Conservation (phyloP, 2,888 invertebrate genomes). For the Thymelicus lineola region DNA sequence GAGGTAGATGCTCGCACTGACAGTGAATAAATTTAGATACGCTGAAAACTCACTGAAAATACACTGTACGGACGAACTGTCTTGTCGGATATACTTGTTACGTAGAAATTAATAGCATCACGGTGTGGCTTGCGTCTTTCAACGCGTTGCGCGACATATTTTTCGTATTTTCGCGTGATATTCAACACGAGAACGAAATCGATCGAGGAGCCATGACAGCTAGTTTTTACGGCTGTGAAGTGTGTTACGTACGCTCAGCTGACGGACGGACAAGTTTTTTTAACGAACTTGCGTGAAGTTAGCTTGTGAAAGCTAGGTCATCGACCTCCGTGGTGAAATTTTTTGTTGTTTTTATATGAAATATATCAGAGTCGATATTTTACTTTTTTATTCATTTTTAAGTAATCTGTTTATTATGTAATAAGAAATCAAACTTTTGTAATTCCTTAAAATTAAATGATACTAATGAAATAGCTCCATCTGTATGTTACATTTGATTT, state of each 20-base stretch:
- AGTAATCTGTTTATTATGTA: neutral
- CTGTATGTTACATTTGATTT: neutral
- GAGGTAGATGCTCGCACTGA: conserved; percentile 66
- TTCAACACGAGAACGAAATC: conserved; percentile 70
- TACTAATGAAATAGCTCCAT: neutral
- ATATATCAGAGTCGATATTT: neutral
- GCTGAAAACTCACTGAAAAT: conserved; percentile 75
- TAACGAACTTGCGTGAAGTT: conserved; percentile 61
- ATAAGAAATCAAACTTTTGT: neutral
- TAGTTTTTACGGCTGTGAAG: conserved; percentile 74
- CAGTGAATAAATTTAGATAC: conserved; percentile 80
- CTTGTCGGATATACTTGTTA: conserved; percentile 63
- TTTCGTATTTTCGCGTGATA: conserved; percentile 75
- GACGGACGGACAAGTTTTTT: conserved; percentile 79
- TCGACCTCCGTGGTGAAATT: conserved; percentile 59
- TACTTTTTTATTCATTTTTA: neutral
- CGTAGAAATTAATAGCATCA: conserved; percentile 52
- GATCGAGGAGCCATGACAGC: conserved; percentile 83
- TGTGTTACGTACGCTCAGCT: conserved; percentile 75
- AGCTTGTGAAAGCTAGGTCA: conserved; percentile 57
- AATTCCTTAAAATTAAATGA: neutral
- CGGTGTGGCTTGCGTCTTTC: conserved; percentile 53
- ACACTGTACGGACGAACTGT: conserved; percentile 65
- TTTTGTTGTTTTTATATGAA: neutral
- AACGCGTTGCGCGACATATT: conserved; percentile 70